Base-by-base conservation (phyloP, 2,797 vertebrate species). In the Gorsachius magnificus region DNA sequence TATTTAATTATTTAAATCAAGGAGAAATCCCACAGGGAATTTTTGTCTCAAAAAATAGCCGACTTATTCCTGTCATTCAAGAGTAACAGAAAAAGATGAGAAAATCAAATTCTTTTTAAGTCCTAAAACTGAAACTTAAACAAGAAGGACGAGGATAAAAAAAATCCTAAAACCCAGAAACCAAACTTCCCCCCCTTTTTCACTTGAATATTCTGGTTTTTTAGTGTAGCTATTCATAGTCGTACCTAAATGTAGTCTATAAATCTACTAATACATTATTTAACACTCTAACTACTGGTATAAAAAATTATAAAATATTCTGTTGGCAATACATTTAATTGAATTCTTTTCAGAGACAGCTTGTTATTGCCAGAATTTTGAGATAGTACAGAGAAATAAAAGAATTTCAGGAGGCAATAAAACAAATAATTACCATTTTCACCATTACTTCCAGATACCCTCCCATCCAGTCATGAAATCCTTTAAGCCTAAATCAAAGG, bases 251-350 rank as follows among this genome's bases (percentile, higher is more conserved):
- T 89, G 95, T 74, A 93, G 83, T 74, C 91, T 90, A 95, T 96
- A 97, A 96, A 95, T 95, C 87, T 80, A 86, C 92, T 93, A 95
- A 96, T 95, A 90, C 65, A 96, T 97, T 96, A 96, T 96, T 97
- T 95, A 97, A 95, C 82, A 89, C 81, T 89, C 77, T 80, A 95
- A 94, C 92, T 93, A 89, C 79, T 78, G 35, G 50, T 87, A 95
- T 93, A 92, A 94, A 94, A 91, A 96, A 94, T 31, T 64, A 74
- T 90, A 84, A 94, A 94, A 92, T 92, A 96, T 83, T 96, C 81
- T 85, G 88, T 94, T 84, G 90, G 90, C 93, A 94, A 96, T 80
- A 94, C 57, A 92, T 93, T 92, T 90, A 96, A 95, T 89, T 94
- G 93, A 96, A 85, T 87, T 86, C 80, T 95, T 95, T 83, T 89